Evolutionary conservation across 1,140 invertebrate genomes (phyloP).

Genomic region (Halyomorpha halys): DNA sequence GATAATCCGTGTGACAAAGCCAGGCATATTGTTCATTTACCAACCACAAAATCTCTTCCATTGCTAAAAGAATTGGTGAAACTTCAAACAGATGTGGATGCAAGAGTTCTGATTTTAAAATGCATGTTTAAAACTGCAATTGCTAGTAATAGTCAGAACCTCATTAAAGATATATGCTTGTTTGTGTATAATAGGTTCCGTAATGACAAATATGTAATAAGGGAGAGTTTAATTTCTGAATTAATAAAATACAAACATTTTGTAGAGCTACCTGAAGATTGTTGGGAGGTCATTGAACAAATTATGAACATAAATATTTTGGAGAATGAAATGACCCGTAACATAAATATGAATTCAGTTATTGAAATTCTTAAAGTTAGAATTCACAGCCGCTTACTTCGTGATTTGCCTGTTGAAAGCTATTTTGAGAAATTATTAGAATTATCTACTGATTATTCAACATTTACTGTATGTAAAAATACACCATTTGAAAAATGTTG

Average conservation of each 20-base stretch:
- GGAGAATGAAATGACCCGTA: not conserved
- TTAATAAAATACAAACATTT: not conserved
- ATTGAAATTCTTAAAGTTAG: not conserved
- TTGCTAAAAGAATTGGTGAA: not conserved
- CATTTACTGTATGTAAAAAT: not conserved
- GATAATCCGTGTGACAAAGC: not conserved
- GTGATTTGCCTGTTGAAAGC: not conserved
- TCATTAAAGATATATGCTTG: not conserved
- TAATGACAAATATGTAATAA: conserved; percentile 1
- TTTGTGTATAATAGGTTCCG: not conserved
- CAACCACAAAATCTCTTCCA: not conserved
- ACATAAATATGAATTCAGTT: not conserved
- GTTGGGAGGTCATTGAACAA: conserved; percentile 12
- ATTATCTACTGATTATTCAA: not conserved
- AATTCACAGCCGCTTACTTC: conserved; percentile 1
- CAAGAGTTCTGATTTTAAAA: not conserved
- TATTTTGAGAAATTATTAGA: not conserved
- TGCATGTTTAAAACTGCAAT: not conserved
- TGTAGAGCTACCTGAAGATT: not conserved
- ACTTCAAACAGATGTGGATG: not conserved
- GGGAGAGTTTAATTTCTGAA: not conserved
- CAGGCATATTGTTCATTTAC: not conserved
- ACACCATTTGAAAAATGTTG: conserved; percentile 14
- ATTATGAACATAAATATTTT: conserved; percentile 13
- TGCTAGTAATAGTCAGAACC: not conserved